Percentiles rank a stretch among this genome's conserved stretches.
Conservation (phyloP, 1,140 invertebrate genomes). For the Formica exsecta region DNA sequence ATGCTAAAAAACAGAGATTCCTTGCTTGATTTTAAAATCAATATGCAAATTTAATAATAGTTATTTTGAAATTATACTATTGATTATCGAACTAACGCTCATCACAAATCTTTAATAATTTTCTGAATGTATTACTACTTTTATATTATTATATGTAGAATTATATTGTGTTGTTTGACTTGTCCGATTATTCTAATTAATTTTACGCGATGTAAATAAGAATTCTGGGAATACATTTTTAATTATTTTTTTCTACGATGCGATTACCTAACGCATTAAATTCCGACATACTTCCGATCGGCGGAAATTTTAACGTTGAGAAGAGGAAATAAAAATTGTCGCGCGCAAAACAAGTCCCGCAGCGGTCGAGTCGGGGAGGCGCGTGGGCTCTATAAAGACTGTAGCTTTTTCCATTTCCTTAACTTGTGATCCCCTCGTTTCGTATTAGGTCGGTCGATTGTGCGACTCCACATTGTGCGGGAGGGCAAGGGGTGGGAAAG, state of each 20-base stretch:
- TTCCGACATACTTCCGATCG: neutral
- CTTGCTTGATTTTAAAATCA: neutral
- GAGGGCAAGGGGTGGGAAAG: constrained; percentile 37
- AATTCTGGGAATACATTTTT: neutral
- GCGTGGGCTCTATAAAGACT: constrained; percentile 39
- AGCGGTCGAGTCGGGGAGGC: neutral
- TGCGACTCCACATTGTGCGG: constrained; percentile 41
- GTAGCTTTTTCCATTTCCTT: constrained; percentile 57
- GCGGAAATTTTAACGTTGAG: constrained; percentile 22
- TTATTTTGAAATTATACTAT: neutral
- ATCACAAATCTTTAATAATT: neutral
- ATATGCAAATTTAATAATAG: neutral
- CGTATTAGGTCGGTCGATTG: constrained; percentile 59
- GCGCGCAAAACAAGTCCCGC: neutral
- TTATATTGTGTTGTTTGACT: neutral
- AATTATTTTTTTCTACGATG: neutral
- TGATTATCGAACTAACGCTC: neutral
- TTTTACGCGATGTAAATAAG: neutral
- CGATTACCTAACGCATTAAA: neutral
- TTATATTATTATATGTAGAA: neutral
- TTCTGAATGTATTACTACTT: neutral
- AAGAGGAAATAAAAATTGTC: constrained; percentile 39
- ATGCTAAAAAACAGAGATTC: neutral
- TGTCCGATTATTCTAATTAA: neutral
- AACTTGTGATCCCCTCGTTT: constrained; percentile 54